These are phyloP conservation scores for Noctua comes DNA, from an alignment of 2,888 invertebrate genomes.

Conservation along the genomic window DNA sequence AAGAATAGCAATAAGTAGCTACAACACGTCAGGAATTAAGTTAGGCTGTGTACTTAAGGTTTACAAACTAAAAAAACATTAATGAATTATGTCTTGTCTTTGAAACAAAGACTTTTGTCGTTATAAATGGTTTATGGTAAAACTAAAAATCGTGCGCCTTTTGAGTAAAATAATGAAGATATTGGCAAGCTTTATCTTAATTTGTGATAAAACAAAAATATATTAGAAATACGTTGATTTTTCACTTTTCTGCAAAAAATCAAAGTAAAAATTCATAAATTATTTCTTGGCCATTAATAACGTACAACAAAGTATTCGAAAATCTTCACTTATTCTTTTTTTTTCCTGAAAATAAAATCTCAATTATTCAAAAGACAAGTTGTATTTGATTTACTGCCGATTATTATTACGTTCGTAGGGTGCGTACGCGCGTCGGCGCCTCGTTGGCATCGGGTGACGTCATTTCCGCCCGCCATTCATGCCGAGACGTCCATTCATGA, in stretches of 20 bases:
- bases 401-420: conserved; percentile 66
- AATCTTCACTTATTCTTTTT: neutral
- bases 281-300: neutral
- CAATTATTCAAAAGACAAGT: conserved; percentile 37
- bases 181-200: neutral
- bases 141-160: neutral
- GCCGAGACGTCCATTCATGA: conserved; percentile 83
- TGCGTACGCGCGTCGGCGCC: conserved; percentile 80
- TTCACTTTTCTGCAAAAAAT: neutral
- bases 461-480: conserved; percentile 84
- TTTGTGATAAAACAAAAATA: neutral
- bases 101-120: conserved; percentile 3
- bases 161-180: neutral
- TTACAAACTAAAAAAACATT: conserved; percentile 14
- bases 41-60: conserved; percentile 23
- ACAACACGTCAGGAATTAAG: conserved; percentile 33
- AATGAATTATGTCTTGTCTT: conserved; percentile 2
- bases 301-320: neutral
- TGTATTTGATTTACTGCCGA: conserved; percentile 61
- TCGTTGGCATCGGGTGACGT: conserved; percentile 77
- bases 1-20: conserved; percentile 43
- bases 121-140: neutral
- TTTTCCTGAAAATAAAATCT: no score
- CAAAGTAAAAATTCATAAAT: no score
- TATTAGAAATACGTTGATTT: neutral